phyloP scores from a whole-genome alignment of 2,888 invertebrate species.

The Sialis lutaria region DNA sequence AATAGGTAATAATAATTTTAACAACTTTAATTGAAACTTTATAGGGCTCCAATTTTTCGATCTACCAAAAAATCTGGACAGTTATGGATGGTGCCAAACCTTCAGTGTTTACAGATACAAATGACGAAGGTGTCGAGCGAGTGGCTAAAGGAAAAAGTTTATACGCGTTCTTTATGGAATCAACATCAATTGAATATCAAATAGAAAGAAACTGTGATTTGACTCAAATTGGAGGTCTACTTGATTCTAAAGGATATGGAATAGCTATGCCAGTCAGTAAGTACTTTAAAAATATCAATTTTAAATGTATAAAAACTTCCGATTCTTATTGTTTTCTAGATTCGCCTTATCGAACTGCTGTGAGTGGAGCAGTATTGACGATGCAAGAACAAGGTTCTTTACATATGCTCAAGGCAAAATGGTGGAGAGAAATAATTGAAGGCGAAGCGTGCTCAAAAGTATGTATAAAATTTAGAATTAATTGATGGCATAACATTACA shows the following conservation, averaged over 20 bases:
- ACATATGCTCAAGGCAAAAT: constrained; percentile 65
- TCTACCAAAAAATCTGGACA: constrained; percentile 84
- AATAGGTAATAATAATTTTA: background rate
- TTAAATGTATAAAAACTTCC: constrained; percentile 18
- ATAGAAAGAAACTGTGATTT: constrained; percentile 72
- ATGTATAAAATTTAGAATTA: no score
- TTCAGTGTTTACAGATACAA: constrained; percentile 64
- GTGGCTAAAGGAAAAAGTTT: constrained; percentile 59
- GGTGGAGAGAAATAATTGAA: constrained; percentile 61
- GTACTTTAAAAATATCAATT: constrained; percentile 17
- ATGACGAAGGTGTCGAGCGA: constrained; percentile 73
- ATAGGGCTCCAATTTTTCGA: constrained; percentile 72
- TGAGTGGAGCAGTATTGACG: constrained; percentile 76
- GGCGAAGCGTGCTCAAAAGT: constrained; percentile 30
- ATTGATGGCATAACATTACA: background rate
- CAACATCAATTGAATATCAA: constrained; percentile 84
- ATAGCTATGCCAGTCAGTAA: constrained; percentile 81
- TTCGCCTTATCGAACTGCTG: constrained; percentile 56
- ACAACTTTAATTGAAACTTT: constrained; percentile 12
- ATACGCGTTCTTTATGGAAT: constrained; percentile 95
- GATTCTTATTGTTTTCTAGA: constrained; percentile 28
- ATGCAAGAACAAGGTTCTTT: constrained; percentile 80
- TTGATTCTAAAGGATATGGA: constrained; percentile 87
- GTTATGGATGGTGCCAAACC: constrained; percentile 76
- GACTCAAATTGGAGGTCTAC: constrained; percentile 59